phyloP scores from a whole-genome alignment of 2,113 vertebrate genomes.

The Pleuronectes platessa region DNA sequence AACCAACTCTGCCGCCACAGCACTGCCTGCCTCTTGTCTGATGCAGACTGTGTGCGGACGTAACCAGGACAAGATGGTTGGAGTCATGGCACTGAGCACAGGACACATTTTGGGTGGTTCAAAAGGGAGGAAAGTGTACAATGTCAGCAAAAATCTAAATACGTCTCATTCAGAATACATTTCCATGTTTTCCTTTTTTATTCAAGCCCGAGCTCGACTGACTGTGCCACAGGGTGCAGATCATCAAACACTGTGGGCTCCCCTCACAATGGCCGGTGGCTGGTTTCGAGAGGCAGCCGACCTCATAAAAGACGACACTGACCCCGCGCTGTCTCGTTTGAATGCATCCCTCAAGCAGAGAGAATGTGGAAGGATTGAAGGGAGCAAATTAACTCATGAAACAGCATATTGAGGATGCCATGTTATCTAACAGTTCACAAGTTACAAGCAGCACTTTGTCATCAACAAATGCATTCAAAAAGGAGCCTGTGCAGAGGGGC shows the following conservation, averaged over 20 bases:
- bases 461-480: slow-evolving; percentile 9
- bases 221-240: neutral
- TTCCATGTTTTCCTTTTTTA: slow-evolving; percentile 1
- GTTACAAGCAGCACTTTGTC: slow-evolving; percentile 14
- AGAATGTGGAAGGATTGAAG: slow-evolving; percentile 11
- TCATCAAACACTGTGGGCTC: slow-evolving; percentile 4
- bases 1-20: slow-evolving; percentile 3
- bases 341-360: slow-evolving; percentile 14
- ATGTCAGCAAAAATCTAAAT: neutral
- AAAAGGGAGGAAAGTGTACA: neutral
- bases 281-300: slow-evolving; percentile 12
- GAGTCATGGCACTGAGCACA: neutral
- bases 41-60: neutral
- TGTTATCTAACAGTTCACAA: slow-evolving; percentile 36
- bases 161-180: neutral
- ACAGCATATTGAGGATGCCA: slow-evolving; percentile 14
- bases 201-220: neutral
- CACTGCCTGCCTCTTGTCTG: neutral
- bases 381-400: slow-evolving; percentile 21
- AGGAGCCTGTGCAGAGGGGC: slow-evolving; percentile 6
- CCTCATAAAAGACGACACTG: slow-evolving; percentile 44
- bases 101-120: neutral
- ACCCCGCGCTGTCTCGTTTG: slow-evolving; percentile 38
- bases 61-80: neutral
- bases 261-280: slow-evolving; percentile 24